Percentiles rank a stretch among this genome's conserved stretches.
Conservation (phyloP, 2,113 vertebrate genomes). For the Pedetes capensis region DNA sequence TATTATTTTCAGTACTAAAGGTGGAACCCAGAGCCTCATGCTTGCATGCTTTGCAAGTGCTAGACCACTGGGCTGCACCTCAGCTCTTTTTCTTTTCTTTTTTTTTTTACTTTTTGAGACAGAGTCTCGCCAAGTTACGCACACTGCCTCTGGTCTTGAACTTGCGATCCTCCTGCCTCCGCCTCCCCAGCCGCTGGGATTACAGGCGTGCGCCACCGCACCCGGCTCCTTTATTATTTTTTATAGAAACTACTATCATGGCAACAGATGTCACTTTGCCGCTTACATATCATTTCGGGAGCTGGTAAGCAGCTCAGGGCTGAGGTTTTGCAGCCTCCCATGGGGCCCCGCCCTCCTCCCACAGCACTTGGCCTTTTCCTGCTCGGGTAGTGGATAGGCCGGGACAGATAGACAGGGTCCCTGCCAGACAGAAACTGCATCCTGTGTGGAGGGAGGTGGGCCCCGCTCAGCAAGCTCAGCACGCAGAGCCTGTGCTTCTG, state of each 20-base stretch:
- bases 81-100: too few relatives aligned
- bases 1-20: too few relatives aligned
- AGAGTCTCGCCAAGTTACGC: too few relatives aligned
- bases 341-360: constrained; percentile 1
- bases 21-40: too few relatives aligned
- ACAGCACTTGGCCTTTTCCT: constrained; percentile 46
- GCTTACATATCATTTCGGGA: constrained; percentile 75
- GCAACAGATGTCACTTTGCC: constrained; percentile 69
- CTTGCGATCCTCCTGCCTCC: too few relatives aligned
- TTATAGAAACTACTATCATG: constrained; percentile 62
- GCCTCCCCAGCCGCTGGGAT: too few relatives aligned
- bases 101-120: too few relatives aligned
- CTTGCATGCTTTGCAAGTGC: too few relatives aligned
- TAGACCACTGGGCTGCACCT: too few relatives aligned
- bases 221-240: too few relatives aligned
- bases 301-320: constrained; percentile 46
- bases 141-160: too few relatives aligned
- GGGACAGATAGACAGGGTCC: rapidly evolving
- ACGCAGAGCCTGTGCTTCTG: rapidly evolving
- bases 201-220: too few relatives aligned
- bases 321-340: constrained; percentile 59
- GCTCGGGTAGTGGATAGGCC: neutral
- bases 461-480: neutral
- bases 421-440: rapidly evolving
- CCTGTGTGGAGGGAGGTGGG: rapidly evolving